Conservation (phyloP, 2,888 invertebrate species). For the Galerucella pusilla region DNA sequence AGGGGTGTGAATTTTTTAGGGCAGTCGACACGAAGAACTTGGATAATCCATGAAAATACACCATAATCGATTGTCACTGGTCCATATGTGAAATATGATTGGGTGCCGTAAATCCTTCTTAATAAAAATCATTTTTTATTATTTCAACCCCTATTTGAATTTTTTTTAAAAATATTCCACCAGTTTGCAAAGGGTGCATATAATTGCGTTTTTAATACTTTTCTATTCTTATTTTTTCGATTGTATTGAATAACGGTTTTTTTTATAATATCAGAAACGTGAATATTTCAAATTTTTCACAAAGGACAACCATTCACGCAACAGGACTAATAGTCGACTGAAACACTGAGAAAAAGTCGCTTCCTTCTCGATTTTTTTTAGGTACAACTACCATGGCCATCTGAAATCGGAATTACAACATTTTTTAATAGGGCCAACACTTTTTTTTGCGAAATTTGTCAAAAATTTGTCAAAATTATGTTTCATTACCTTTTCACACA, state of each 20-base stretch:
- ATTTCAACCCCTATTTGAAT: slow-evolving; percentile 13
- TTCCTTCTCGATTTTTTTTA: too few relatives aligned
- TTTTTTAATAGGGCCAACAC: too few relatives aligned
- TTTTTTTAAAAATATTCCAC: slow-evolving; percentile 14
- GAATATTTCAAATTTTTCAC: too few relatives aligned
- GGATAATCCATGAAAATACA: slow-evolving; percentile 55
- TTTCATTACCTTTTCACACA: too few relatives aligned
- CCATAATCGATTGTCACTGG: slow-evolving; percentile 51
- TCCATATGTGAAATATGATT: slow-evolving; percentile 46
- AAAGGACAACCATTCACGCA: too few relatives aligned
- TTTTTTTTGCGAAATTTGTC: too few relatives aligned
- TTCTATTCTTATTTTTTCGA: slow-evolving; percentile 13
- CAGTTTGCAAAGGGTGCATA: slow-evolving; percentile 25
- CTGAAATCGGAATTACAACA: too few relatives aligned
- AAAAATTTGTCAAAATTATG: too few relatives aligned
- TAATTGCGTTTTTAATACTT: slow-evolving; percentile 22
- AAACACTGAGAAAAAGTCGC: too few relatives aligned
- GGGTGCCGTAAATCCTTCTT: slow-evolving; percentile 17
- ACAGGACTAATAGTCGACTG: too few relatives aligned
- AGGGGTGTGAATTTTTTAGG: slow-evolving; percentile 50
- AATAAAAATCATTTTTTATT: slow-evolving; percentile 31
- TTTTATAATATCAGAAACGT: not conserved
- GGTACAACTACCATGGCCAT: too few relatives aligned
- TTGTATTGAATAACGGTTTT: slow-evolving; percentile 14
- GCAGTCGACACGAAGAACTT: slow-evolving; percentile 47